Evolutionary conservation across 2,113 vertebrate species (phyloP), one percentile per base, ranked within the genome.

Genomic region (Carettochelys insculpta): DNA sequence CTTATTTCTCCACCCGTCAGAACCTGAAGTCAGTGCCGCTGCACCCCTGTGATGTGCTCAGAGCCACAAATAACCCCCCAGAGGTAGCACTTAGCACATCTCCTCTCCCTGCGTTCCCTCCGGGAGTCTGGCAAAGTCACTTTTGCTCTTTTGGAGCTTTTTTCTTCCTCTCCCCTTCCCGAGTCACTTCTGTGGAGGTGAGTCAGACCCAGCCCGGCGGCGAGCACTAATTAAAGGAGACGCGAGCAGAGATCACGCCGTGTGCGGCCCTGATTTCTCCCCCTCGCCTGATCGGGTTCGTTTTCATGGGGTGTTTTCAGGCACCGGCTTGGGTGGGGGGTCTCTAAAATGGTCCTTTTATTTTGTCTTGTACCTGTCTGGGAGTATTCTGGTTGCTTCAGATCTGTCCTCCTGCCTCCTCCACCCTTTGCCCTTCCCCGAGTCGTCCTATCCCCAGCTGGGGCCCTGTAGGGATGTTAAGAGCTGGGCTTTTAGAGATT

Each of bases 1-100:
- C 71, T 75, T 27, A 12, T 11, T 4, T 45, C 50, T 48, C 22
- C 34, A 16, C n/a, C 71, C 48, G 43, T 58, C n/a, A 53, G 45
- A 76, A 38, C 68, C 11, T 52, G 29, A 29, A 76, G 54, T 85
- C 76, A 51, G 73, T 14, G n/a, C 77, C 52, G 77, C 65, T 75
- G 77, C 56, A 77, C 80, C 65, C 47, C 52, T 53, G n/a, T 90
- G 77, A 61, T 61, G n/a, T 75, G 80, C 52, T 85, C 65, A 29
- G 84, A 80, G 80, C 82, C 45, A 90, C 50, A 85, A 90, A 90
- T 90, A 90, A 73, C 61, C 29, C 38, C 68, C 83, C 61, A 43
- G 83, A 85, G 83, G 83, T 86, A 90, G 89, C 89, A 90, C 83
- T 90, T 90, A 85, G 75, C 82, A 61, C 77, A 51, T 90, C 89